Evolutionary conservation across 1,140 invertebrate species (phyloP).

Genomic region (Bombus consobrinus): DNA sequence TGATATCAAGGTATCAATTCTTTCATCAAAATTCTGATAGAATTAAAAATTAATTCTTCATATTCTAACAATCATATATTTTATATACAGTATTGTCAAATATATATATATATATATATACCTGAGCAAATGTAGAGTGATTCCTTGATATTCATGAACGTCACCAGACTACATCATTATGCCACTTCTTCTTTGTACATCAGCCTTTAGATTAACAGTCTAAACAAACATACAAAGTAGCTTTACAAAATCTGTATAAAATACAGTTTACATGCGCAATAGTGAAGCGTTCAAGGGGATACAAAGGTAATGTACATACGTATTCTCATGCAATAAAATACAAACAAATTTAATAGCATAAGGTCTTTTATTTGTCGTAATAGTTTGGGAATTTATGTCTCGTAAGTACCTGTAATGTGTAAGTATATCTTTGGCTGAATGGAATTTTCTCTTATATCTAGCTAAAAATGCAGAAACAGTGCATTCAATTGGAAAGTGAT

Average conservation of each 20-base stretch:
- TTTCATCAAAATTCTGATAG: constrained; percentile 81
- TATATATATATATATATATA: constrained; percentile 20
- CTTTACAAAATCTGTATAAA: not conserved
- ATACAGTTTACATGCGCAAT: not conserved
- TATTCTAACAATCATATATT: not conserved
- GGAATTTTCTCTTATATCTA: no score
- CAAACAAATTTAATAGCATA: no score
- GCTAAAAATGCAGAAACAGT: not conserved
- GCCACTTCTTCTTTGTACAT: constrained; percentile 82
- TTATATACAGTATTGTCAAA: not conserved
- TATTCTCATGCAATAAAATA: no score
- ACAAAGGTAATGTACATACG: no score
- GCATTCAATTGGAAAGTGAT: not conserved
- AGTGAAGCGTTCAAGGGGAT: no score
- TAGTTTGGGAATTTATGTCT: no score
- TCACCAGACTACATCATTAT: constrained; percentile 86
- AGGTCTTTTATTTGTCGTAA: accelerated
- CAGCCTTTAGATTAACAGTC: constrained; percentile 84
- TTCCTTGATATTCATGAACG: constrained; percentile 80
- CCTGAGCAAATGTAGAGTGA: constrained; percentile 73
- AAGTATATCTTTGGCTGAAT: no score
- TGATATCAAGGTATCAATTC: constrained; percentile 85
- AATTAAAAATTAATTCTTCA: constrained; percentile 21
- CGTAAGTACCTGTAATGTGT: no score
- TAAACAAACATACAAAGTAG: constrained; percentile 57